Evolutionary conservation across 2,888 invertebrate genomes (phyloP).

Genomic region (Limnephilus lunatus): DNA sequence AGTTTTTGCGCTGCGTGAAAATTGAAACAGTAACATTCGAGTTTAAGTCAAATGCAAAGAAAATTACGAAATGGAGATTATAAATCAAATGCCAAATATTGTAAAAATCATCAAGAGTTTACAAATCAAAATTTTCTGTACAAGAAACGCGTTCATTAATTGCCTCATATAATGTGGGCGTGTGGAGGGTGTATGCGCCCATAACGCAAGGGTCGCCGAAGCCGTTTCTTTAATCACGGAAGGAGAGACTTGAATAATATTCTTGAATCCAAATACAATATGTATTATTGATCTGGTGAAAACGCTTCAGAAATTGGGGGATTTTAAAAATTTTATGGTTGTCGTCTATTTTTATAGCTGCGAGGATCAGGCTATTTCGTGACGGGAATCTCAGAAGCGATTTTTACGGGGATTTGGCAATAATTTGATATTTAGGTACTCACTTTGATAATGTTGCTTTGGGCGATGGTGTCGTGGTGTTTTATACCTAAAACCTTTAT

Average conservation of each 20-base stretch:
- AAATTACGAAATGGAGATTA: too few relatives aligned
- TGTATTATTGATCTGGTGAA: slow-evolving; percentile 63
- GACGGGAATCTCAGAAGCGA: slow-evolving; percentile 58
- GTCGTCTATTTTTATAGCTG: slow-evolving; percentile 64
- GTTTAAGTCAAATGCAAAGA: too few relatives aligned
- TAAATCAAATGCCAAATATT: too few relatives aligned
- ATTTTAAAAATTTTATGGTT: slow-evolving; percentile 64
- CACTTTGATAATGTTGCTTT: not conserved
- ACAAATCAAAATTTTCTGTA: not conserved
- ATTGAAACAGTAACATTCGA: too few relatives aligned
- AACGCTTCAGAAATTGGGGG: slow-evolving; percentile 54
- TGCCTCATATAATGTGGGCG: not conserved
- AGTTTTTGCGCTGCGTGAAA: too few relatives aligned
- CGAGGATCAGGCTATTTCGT: slow-evolving; percentile 58
- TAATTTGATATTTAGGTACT: slow-evolving; percentile 56
- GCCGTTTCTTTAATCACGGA: slow-evolving; percentile 36
- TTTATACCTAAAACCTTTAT: slow-evolving; percentile 6
- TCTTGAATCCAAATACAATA: slow-evolving; percentile 59
- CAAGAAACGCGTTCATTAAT: not conserved
- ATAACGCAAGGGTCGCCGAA: slow-evolving; percentile 1
- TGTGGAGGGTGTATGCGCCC: not conserved
- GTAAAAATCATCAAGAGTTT: too few relatives aligned
- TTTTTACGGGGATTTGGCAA: slow-evolving; percentile 62
- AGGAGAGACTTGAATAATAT: slow-evolving; percentile 33
- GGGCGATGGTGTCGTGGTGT: slow-evolving; percentile 16